These are phyloP conservation scores for Ptilonorhynchus violaceus DNA, from an alignment of 2,113 vertebrate species.

Conservation along the genomic window DNA sequence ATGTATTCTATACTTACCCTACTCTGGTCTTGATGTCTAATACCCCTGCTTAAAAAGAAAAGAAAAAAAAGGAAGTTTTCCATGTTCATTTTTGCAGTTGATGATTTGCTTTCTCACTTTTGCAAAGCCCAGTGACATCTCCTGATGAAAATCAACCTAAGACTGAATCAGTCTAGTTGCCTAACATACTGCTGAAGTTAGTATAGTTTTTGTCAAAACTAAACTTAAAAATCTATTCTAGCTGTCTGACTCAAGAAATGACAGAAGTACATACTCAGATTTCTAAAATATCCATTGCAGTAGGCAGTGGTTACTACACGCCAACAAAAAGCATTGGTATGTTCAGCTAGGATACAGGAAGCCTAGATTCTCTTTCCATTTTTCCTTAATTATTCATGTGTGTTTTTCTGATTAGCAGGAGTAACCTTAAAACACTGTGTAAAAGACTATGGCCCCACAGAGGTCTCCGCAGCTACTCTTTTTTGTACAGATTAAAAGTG, in stretches of 20 bases:
- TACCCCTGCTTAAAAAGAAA: background rate
- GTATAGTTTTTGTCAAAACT: slow-evolving; percentile 5
- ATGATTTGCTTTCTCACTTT: background rate
- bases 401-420: background rate
- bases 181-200: background rate
- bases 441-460: background rate
- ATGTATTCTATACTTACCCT: background rate
- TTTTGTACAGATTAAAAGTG: background rate
- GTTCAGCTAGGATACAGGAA: background rate
- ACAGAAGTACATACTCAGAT: background rate
- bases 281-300: slow-evolving; percentile 15
- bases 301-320: background rate
- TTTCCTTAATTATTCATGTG: slow-evolving; percentile 12
- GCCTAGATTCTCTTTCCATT: background rate
- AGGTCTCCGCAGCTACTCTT: background rate
- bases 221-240: background rate
- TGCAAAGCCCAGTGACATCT: background rate
- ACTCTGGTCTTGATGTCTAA: background rate
- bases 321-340: background rate
- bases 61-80: background rate
- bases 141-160: background rate
- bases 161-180: background rate
- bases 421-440: background rate
- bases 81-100: background rate
- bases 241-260: background rate